These are phyloP conservation scores for Pipistrellus pipistrellus DNA, from an alignment of 2,797 vertebrate genomes.

Conservation along the genomic window DNA sequence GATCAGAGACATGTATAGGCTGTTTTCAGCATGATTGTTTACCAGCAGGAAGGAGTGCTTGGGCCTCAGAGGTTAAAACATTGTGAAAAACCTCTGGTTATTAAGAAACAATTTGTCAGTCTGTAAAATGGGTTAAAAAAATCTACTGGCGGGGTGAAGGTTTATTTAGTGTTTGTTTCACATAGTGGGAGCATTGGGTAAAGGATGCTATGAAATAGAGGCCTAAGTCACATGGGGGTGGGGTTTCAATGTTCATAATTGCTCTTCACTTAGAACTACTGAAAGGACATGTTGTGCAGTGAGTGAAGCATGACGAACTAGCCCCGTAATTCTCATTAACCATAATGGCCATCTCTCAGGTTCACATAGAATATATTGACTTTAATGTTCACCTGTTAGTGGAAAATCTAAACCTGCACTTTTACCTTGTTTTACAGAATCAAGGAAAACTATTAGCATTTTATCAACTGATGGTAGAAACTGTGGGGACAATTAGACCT, in stretches of 20 bases:
- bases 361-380: conserved; percentile 61
- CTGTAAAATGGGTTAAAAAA: conserved; percentile 77
- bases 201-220: conserved; percentile 5
- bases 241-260: conserved; percentile 52
- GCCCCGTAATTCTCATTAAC: conserved; percentile 51
- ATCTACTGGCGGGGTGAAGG: background rate
- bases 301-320: conserved; percentile 28
- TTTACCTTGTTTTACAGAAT: conserved; percentile 57
- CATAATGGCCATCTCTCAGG: conserved; percentile 47
- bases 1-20: conserved; percentile 54
- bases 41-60: conserved; percentile 64
- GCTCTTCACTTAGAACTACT: conserved; percentile 59
- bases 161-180: conserved; percentile 51
- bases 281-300: conserved; percentile 63
- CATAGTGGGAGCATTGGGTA: conserved; percentile 36
- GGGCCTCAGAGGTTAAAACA: conserved; percentile 45
- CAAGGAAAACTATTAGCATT: conserved; percentile 36
- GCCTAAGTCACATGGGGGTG: conserved; percentile 23
- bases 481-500: conserved; percentile 49
- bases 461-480: conserved; percentile 1
- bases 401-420: conserved; percentile 31
- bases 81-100: background rate
- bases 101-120: conserved; percentile 63
- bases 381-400: conserved; percentile 71
- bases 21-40: conserved; percentile 80